Evolutionary conservation across 1,140 invertebrate genomes (phyloP), one percentile per base, ranked within the genome.

Genomic region (Plectrocnemia conspersa): DNA sequence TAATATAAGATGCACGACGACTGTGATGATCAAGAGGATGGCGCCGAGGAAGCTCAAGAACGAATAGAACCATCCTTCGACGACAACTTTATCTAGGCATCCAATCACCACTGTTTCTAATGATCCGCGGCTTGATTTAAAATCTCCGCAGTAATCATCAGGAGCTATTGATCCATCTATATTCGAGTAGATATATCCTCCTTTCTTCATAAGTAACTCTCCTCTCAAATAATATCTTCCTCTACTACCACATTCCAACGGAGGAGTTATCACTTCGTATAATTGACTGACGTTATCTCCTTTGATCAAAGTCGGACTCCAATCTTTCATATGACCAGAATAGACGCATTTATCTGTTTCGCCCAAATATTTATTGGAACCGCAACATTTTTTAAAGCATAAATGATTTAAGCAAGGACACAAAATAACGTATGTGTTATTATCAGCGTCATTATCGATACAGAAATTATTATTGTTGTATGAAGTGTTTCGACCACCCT

Each of bases 331-430:
- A 10, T 29, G 22, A 5, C 38, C 7, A 2, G 21, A 1, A n/a
- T 2, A 2, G 13, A 38, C 47, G 19, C 33, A 19, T 10, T 24
- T 24, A n/a, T 29, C 44, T 6, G 15, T 18, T 6, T 18, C 22
- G 11, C 38, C 6, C 2, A 48, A 4, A 13, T 48, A 32, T 15
- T 22, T 1, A 13, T 38, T 24, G 3, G 5, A 2, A 2, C 3
- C 4, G 22, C 47, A 50, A 25, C 47, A 50, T 24, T 50, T 50
- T 1, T 3, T 15, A 18, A 50, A 15, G 22, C 47, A 50, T 2
- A 38, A 1, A 24, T 50, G 22, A 15, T 50, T 35, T 1, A 23
- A 9, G 47, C 47, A 50, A 2, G 47, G 47, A 24, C 47, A 50
- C 11, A 50, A 10, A 25, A 35, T 2, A 5, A 10, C 21, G 5